Base-by-base conservation (phyloP, 1,140 invertebrate species). In the Drosophila busckii region DNA sequence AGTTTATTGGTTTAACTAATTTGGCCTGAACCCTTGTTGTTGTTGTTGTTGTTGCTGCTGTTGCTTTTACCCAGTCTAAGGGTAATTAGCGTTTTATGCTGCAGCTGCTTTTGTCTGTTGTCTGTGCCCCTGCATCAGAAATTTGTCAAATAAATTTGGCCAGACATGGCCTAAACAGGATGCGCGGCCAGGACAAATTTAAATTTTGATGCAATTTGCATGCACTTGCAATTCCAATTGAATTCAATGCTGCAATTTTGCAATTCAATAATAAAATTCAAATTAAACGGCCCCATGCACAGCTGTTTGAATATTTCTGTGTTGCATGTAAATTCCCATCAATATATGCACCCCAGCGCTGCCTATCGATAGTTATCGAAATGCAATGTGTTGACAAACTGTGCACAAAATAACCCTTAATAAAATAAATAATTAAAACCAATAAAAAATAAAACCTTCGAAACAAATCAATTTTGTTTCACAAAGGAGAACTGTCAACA, bases 1-100 rank as follows among this genome's bases (percentile, higher is more conserved):
- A 82, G 75, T 83, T 82, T 82, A 82, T 82, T 82, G 75, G 75
- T 83, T 82, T 82, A 82, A 75, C 75, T 82, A 82, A 82, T 82
- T 82, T 82, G 61, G 46, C 44, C 44, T 5, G 2, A 3, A 4
- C 10, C 9, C 20, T 22, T 6, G 6, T 8, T 3, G 2, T 31
- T 15, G 16, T 26, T 31, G 25, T 37, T 20, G 4, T 15, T 37
- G 9, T 41, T 3, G n/a, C 26, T 23, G 28, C 35, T 37, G 45
- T 20, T 41, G 26, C 19, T 53, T 19, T 31, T 42, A n/a, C 17
- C 44, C 25, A 32, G 10, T 42, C 62, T 58, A 29, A 40, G 63
- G 64, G 70, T 73, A 73, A 73, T 73, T 75, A 73, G 73, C 38
- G 64, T 75, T n/a, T 73, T 75, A 73, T 73, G 64, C 29, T 78